phyloP scores from a whole-genome alignment of 2,113 vertebrate genomes.

The Delphinus delphis region DNA sequence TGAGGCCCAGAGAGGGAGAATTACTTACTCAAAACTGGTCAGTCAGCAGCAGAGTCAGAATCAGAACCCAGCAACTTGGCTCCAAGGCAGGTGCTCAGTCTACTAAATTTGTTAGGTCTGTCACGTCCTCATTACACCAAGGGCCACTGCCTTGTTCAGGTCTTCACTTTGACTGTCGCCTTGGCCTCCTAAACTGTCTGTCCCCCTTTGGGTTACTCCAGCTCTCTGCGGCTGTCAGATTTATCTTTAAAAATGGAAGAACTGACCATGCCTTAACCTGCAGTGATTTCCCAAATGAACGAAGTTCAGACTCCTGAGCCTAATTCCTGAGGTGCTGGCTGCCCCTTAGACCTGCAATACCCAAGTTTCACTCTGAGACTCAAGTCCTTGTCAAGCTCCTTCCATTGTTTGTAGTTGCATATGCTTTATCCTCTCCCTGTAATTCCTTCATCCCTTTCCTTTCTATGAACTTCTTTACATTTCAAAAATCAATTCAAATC shows the following conservation, averaged over 20 bases:
- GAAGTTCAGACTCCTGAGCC: background rate
- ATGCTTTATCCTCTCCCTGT: background rate
- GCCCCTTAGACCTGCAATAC: background rate
- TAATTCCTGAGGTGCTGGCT: background rate
- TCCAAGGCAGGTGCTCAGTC: background rate
- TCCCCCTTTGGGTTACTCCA: background rate
- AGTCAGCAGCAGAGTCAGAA: background rate
- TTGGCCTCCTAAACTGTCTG: background rate
- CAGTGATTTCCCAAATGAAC: background rate
- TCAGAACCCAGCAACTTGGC: background rate
- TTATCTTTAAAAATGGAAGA: background rate
- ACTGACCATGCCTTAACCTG: background rate
- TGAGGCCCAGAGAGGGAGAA: background rate
- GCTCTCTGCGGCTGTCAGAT: background rate
- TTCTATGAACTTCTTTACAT: background rate
- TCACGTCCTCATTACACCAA: accelerated
- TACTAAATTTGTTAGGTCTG: background rate
- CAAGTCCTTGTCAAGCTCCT: background rate
- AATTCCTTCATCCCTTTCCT: background rate
- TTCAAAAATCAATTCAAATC: constrained; percentile 23
- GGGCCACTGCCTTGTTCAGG: background rate
- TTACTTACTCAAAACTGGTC: background rate
- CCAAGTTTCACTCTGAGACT: background rate
- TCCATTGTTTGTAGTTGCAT: background rate
- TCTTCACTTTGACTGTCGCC: background rate